A percentile compares a stretch with the other conserved stretches of the same genome.
phyloP scores from a whole-genome alignment of 2,797 vertebrate species.

The Phoxinus dragarum region DNA sequence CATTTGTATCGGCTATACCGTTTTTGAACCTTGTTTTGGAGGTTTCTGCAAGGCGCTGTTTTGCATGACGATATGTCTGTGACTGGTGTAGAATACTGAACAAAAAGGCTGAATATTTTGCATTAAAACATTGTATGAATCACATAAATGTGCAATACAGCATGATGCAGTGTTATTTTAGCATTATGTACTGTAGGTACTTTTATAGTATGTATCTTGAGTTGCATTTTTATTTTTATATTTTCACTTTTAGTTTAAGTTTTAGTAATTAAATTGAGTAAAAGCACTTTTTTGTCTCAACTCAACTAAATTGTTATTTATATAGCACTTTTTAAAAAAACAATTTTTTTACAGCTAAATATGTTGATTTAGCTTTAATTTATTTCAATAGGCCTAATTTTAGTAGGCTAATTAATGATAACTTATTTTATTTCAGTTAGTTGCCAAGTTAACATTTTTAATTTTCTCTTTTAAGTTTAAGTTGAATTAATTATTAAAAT shows the following conservation, averaged over 20 bases:
- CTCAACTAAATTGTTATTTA: too few species aligned
- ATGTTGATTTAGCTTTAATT: neutral
- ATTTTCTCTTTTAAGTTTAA: neutral
- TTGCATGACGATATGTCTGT: neutral
- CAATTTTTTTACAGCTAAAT: too few species aligned
- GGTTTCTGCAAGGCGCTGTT: neutral
- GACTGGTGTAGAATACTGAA: neutral
- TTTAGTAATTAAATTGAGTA: neutral
- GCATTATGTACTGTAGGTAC: neutral
- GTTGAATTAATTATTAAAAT: too few species aligned
- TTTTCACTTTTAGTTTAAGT: neutral
- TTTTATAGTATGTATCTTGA: neutral
- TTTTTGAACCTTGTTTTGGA: neutral
- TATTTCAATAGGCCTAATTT: neutral
- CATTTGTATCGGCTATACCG: neutral
- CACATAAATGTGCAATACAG: neutral
- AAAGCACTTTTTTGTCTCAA: neutral
- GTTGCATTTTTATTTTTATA: neutral
- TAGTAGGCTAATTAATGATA: neutral
- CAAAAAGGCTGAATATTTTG: neutral
- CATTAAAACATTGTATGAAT: neutral
- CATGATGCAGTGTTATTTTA: neutral
- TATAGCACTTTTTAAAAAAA: too few species aligned
- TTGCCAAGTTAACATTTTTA: neutral
- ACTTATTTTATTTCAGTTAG: neutral